Evolutionary conservation across 1,140 invertebrate genomes (phyloP).

Genomic region (Lasaia peninsularis): DNA sequence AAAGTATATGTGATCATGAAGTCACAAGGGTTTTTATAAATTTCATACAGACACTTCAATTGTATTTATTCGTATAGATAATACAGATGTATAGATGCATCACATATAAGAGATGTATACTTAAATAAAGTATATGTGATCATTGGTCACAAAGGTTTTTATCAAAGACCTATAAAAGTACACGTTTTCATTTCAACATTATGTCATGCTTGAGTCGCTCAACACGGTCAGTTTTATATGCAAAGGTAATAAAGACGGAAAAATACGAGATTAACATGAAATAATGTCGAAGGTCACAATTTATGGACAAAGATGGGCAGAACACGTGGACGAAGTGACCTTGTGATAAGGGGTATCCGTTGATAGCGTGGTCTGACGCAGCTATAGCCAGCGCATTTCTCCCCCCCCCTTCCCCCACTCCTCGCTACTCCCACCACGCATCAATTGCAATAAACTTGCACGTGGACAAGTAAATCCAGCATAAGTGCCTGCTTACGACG

Average conservation of each 20-base stretch:
- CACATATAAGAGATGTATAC: too few relatives aligned
- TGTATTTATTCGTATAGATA: too few relatives aligned
- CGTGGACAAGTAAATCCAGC: slow-evolving; percentile 34
- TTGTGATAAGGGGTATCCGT: slow-evolving; percentile 58
- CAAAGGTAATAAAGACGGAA: slow-evolving; percentile 8
- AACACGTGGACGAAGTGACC: slow-evolving; percentile 49
- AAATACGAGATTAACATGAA: slow-evolving; percentile 1
- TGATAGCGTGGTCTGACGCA: slow-evolving; percentile 46
- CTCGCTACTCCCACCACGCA: slow-evolving; percentile 23
- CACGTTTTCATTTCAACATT: too few relatives aligned
- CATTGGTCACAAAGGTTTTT: too few relatives aligned
- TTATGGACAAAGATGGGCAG: slow-evolving; percentile 37
- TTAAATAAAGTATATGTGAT: too few relatives aligned
- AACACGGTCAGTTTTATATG: neutral
- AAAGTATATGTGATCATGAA: too few relatives aligned
- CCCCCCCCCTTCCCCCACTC: slow-evolving; percentile 15
- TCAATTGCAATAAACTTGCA: slow-evolving; percentile 46
- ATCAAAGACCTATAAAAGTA: too few relatives aligned
- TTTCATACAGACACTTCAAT: too few relatives aligned
- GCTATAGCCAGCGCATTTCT: slow-evolving; percentile 35
- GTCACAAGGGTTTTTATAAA: too few relatives aligned
- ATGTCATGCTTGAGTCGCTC: neutral
- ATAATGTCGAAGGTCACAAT: slow-evolving; percentile 22
- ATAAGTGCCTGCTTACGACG: neutral
- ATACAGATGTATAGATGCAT: too few relatives aligned